Conservation (phyloP, 2,888 invertebrate species). For the Scaptomyza flava region DNA sequence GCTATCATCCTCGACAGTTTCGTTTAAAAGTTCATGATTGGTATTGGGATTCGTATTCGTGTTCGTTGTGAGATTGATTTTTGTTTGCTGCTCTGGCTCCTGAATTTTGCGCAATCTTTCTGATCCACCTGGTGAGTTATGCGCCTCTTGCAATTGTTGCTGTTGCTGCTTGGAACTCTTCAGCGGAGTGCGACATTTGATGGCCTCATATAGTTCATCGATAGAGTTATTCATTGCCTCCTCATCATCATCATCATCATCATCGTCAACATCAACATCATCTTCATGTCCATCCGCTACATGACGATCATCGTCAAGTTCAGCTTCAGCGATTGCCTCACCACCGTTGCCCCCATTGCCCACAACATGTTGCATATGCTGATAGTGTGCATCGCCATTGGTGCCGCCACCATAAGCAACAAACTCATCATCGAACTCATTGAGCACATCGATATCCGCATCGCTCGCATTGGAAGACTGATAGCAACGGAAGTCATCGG, state of each 20-base stretch:
- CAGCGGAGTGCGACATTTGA: constrained; percentile 83
- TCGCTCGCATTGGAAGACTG: constrained; percentile 84
- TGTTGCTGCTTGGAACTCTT: constrained; percentile 31
- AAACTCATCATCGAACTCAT: constrained; percentile 83
- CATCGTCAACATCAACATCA: constrained; percentile 36
- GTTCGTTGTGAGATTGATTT: neutral
- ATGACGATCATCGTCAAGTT: constrained; percentile 33
- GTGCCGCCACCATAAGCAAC: constrained; percentile 39
- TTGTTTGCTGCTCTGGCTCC: constrained; percentile 16
- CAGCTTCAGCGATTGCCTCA: constrained; percentile 63
- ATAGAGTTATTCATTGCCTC: constrained; percentile 84
- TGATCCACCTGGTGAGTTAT: constrained; percentile 18
- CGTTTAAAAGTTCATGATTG: constrained; percentile 67
- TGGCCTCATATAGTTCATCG: constrained; percentile 90
- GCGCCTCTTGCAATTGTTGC: constrained; percentile 16
- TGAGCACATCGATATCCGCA: constrained; percentile 78
- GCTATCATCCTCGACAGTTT: constrained; percentile 83
- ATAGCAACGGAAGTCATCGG: constrained; percentile 84
- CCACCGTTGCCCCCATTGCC: constrained; percentile 58
- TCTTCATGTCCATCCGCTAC: constrained; percentile 19
- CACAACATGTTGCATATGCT: constrained; percentile 12
- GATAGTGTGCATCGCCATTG: constrained; percentile 26
- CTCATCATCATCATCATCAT: constrained; percentile 60
- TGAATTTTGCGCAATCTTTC: constrained; percentile 42
- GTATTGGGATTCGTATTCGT: neutral